Conservation (phyloP, 2,113 vertebrate genomes). For the Burhinus bistriatus region DNA sequence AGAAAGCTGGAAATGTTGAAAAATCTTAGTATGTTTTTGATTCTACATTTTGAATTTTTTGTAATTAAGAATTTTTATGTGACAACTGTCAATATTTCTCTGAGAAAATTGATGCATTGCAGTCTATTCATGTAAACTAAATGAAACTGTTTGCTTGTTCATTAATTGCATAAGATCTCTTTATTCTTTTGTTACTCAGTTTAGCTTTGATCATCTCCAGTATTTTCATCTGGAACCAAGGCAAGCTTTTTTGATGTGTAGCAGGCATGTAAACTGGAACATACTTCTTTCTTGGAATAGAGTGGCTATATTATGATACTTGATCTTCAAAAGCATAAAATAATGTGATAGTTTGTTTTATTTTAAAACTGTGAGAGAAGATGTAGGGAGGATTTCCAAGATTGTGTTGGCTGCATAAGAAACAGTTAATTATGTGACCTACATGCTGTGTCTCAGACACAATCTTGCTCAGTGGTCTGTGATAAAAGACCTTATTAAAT, state of each 20-base stretch:
- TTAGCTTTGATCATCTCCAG: neutral
- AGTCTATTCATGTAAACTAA: neutral
- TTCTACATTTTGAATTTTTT: neutral
- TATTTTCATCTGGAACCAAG: neutral
- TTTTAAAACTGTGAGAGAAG: neutral
- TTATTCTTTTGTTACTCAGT: neutral
- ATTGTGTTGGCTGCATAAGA: neutral
- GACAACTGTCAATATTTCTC: neutral
- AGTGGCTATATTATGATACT: neutral
- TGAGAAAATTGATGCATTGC: neutral
- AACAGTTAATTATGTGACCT: slow-evolving; percentile 54
- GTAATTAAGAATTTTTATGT: neutral
- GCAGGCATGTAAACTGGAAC: neutral
- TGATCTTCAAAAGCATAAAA: neutral
- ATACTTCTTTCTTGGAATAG: neutral
- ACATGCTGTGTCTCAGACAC: slow-evolving; percentile 15
- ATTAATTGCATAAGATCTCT: neutral
- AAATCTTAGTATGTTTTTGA: neutral
- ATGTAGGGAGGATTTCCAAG: neutral
- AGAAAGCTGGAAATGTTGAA: neutral
- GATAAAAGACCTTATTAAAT: slow-evolving; percentile 50
- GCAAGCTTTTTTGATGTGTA: neutral
- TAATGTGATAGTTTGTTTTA: neutral
- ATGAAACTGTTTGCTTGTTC: neutral
- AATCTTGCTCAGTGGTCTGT: slow-evolving; percentile 42